Percentiles rank a stretch among this genome's conserved stretches.
Conservation (phyloP, 2,888 invertebrate species). For the Agrilus biguttatus region DNA sequence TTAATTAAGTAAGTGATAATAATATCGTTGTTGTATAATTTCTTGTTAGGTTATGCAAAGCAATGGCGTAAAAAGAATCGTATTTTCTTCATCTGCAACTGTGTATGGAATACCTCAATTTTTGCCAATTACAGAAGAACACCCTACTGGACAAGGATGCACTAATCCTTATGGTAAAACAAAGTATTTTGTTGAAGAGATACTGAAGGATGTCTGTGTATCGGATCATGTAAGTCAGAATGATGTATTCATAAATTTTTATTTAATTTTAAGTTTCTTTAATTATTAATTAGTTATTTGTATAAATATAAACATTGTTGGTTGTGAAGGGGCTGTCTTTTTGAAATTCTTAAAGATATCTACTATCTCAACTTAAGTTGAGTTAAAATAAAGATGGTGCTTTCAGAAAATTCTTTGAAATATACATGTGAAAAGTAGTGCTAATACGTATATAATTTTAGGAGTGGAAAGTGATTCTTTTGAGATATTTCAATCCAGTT, state of each 20-base stretch:
- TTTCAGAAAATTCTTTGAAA: too few relatives aligned
- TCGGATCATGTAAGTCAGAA: conserved; percentile 52
- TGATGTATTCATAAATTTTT: neutral
- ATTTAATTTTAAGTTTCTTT: neutral
- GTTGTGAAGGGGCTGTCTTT: too few relatives aligned
- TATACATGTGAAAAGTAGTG: neutral
- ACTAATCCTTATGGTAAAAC: conserved; percentile 90
- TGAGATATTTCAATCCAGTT: conserved; percentile 93
- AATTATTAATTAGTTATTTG: neutral
- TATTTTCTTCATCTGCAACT: conserved; percentile 85
- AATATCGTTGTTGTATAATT: too few relatives aligned
- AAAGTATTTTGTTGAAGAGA: conserved; percentile 89
- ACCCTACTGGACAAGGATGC: conserved; percentile 68
- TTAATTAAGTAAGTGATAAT: too few relatives aligned
- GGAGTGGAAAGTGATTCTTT: conserved; percentile 65
- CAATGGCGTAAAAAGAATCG: conserved; percentile 56
- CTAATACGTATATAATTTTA: conserved; percentile 23
- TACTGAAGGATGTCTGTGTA: conserved; percentile 68
- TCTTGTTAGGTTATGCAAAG: conserved; percentile 57
- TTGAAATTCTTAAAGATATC: too few relatives aligned
- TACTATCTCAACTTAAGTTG: too few relatives aligned
- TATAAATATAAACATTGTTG: too few relatives aligned
- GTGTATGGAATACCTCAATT: conserved; percentile 81
- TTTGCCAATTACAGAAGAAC: conserved; percentile 72
- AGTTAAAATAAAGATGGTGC: too few relatives aligned